A percentile compares a stretch with the other conserved stretches of the same genome.
phyloP scores from a whole-genome alignment of 92 coral and sea anemone species.

The Montipora capitata region DNA sequence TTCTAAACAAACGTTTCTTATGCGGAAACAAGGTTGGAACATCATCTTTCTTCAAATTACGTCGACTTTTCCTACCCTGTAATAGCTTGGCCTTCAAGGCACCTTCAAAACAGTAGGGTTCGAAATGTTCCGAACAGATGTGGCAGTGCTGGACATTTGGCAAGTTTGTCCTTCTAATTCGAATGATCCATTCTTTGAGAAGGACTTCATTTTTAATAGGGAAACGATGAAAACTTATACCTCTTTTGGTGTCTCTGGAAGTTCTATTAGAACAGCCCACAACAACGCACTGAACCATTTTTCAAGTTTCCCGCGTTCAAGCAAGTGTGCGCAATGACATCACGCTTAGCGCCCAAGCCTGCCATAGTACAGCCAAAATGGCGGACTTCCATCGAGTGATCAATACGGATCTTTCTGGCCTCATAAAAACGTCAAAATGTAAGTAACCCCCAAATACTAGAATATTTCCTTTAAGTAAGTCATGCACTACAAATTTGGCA shows the following conservation, averaged over 20 bases:
- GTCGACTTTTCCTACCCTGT: not conserved
- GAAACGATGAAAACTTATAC: not conserved
- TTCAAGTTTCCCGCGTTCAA: not conserved
- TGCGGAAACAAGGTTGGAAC: slow-evolving; percentile 1
- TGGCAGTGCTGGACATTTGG: not conserved
- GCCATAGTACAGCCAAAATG: too few species aligned
- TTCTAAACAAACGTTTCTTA: not conserved
- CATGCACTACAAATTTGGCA: too few species aligned
- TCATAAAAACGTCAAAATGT: too few species aligned
- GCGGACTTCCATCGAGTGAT: too few species aligned
- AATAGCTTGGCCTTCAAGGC: not conserved
- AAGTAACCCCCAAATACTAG: too few species aligned
- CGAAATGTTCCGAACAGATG: slow-evolving; percentile 4
- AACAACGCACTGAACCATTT: not conserved
- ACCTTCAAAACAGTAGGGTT: not conserved
- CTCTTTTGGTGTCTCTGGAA: slow-evolving; percentile 7
- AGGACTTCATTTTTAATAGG: not conserved
- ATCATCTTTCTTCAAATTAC: not conserved
- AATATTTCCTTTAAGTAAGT: too few species aligned
- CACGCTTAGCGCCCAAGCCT: slow-evolving; percentile 2
- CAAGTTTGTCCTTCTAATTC: not conserved
- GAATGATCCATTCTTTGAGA: not conserved
- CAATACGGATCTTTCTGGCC: too few species aligned
- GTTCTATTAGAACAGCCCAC: not conserved
- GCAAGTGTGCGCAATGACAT: not conserved